Conservation (phyloP, 1,140 invertebrate species). For the Drosophila kohkoa region DNA sequence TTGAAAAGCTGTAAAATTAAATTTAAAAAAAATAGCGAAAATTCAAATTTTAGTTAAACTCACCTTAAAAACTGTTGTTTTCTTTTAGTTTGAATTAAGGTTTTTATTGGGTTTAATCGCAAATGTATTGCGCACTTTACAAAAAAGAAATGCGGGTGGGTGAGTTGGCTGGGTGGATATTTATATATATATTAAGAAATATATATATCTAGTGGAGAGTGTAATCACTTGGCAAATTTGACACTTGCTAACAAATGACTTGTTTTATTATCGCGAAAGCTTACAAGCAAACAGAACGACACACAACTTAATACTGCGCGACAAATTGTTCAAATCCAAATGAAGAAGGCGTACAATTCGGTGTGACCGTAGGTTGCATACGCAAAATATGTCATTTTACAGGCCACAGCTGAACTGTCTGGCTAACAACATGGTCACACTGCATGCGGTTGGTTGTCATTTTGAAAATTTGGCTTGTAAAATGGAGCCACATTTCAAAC, state of each 20-base stretch:
- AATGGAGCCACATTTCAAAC: too few relatives aligned
- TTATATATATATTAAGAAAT: slow-evolving; percentile 31
- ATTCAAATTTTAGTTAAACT: slow-evolving; percentile 9
- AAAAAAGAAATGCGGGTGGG: slow-evolving; percentile 52
- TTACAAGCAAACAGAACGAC: slow-evolving; percentile 53
- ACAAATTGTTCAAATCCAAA: slow-evolving; percentile 46
- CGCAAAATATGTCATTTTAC: background rate
- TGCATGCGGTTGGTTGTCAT: too few relatives aligned
- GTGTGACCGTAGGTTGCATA: background rate
- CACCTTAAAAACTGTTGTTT: slow-evolving; percentile 38
- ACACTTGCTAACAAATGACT: slow-evolving; percentile 34
- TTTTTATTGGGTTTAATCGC: slow-evolving; percentile 23
- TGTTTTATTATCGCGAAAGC: slow-evolving; percentile 46
- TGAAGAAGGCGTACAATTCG: slow-evolving; percentile 39
- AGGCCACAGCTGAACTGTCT: too few relatives aligned
- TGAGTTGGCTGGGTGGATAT: slow-evolving; percentile 33
- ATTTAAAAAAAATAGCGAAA: slow-evolving; percentile 3
- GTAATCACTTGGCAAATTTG: slow-evolving; percentile 38
- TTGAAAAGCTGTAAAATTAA: slow-evolving; percentile 24
- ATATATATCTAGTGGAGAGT: slow-evolving; percentile 6
- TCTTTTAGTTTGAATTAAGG: slow-evolving; percentile 13
- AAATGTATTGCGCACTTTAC: slow-evolving; percentile 46
- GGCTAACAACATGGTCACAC: too few relatives aligned
- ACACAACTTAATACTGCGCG: slow-evolving; percentile 55
- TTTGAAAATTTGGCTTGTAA: too few relatives aligned